Conservation (phyloP, 2,113 vertebrate genomes). For the Chloroceryle aenea region DNA sequence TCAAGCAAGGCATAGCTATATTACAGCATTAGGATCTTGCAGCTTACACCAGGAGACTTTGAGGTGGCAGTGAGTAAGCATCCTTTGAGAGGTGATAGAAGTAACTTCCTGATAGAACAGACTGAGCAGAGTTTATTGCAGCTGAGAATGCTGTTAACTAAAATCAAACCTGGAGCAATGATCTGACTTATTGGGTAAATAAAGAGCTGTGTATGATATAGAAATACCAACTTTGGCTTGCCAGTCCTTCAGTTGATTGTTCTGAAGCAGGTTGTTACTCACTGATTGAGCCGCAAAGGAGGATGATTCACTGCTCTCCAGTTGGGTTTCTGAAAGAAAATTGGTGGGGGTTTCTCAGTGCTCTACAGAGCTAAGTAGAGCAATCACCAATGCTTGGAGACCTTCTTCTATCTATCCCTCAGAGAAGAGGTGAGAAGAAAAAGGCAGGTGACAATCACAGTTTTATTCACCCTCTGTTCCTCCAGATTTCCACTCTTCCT, state of each 20-base stretch:
- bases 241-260: neutral
- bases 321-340: neutral
- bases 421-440: neutral
- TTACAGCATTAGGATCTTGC: neutral
- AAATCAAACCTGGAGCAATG: neutral
- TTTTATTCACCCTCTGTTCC: neutral
- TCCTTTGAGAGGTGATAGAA: neutral
- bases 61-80: neutral
- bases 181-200: neutral
- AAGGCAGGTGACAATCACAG: neutral
- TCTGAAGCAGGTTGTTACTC: neutral
- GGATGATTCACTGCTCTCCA: neutral
- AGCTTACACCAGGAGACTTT: neutral
- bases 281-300: neutral
- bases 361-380: neutral
- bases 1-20: neutral
- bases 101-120: neutral
- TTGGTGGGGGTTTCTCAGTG: neutral
- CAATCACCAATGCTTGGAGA: neutral
- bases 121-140: neutral
- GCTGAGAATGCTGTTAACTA: neutral
- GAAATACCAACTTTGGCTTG: neutral
- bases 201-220: neutral
- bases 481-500: neutral
- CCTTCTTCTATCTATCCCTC: neutral